A percentile compares a stretch with the other conserved stretches of the same genome.
These are phyloP conservation scores for Notothenia coriiceps DNA, from an alignment of 2,113 vertebrate species.

Conservation along the genomic window DNA sequence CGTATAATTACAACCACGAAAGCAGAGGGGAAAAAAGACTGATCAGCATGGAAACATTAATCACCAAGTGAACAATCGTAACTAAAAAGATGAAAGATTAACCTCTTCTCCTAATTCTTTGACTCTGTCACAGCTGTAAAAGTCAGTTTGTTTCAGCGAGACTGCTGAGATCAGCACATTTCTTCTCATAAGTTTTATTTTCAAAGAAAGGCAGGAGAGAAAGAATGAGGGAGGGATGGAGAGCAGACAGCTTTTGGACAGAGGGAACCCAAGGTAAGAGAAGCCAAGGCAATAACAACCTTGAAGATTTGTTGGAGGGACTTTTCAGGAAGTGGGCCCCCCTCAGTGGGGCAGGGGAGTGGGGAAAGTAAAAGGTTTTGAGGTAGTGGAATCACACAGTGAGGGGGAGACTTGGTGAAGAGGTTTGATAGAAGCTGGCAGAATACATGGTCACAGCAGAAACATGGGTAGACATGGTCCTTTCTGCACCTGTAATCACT, in stretches of 20 bases:
- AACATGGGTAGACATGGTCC: neutral
- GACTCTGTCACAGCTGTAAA: constrained; percentile 2
- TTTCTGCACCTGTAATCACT: constrained; percentile 46
- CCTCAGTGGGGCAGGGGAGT: constrained; percentile 1
- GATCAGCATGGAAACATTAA: constrained; percentile 3
- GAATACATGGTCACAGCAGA: neutral
- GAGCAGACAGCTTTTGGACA: constrained; percentile 10
- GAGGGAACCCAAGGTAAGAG: constrained; percentile 17
- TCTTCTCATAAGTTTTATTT: constrained; percentile 26
- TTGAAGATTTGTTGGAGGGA: constrained; percentile 31
- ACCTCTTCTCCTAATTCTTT: neutral
- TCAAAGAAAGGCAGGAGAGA: neutral
- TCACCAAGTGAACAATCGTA: neutral
- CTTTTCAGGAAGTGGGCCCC: constrained; percentile 50
- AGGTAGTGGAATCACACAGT: neutral
- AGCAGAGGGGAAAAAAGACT: constrained; percentile 37
- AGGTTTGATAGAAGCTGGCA: neutral
- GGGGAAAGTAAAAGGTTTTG: neutral
- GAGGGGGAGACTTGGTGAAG: neutral
- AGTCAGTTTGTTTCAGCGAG: constrained; percentile 6
- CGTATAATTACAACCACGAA: constrained; percentile 25
- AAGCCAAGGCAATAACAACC: constrained; percentile 42
- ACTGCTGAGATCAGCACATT: constrained; percentile 47
- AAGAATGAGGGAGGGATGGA: constrained; percentile 6
- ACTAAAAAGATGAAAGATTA: neutral